These are phyloP conservation scores for Strigamia crassipes DNA, from an alignment of 2,888 invertebrate genomes.

Conservation along the genomic window DNA sequence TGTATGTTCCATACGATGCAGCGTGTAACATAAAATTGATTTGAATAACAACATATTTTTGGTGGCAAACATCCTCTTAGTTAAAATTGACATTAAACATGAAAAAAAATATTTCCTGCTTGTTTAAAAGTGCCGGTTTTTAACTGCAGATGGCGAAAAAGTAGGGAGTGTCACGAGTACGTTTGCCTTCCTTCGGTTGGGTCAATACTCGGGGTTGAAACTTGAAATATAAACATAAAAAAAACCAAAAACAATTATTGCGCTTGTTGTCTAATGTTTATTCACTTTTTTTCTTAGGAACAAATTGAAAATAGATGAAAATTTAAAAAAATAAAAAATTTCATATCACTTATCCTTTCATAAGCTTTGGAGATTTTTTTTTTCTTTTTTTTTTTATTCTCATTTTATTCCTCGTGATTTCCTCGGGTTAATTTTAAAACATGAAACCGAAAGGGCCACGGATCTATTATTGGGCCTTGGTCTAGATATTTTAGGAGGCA, in stretches of 20 bases:
- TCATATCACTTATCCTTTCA: too few relatives aligned
- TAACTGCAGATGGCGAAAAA: conserved; percentile 17
- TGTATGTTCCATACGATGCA: not conserved
- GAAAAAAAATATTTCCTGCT: not conserved
- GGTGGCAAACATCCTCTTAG: not conserved
- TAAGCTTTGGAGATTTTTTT: not conserved
- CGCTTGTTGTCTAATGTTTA: not conserved
- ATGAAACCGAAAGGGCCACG: not conserved
- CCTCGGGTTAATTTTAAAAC: conserved; percentile 12
- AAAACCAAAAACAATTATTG: not conserved
- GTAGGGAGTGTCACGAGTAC: conserved; percentile 22
- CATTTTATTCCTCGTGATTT: too few relatives aligned
- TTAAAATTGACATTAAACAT: not conserved
- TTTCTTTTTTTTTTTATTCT: not conserved
- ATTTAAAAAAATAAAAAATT: not conserved
- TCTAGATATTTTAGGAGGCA: not conserved
- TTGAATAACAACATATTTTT: not conserved
- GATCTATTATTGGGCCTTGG: conserved; percentile 26
- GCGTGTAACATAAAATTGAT: not conserved
- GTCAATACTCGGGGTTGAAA: conserved; percentile 25
- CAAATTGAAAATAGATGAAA: too few relatives aligned
- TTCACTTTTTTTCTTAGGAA: too few relatives aligned
- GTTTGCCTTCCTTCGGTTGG: not conserved
- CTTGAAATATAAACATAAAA: not conserved
- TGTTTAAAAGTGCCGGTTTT: not conserved